Conservation (phyloP, 2,797 vertebrate species). For the Halcyon chelicuti region DNA sequence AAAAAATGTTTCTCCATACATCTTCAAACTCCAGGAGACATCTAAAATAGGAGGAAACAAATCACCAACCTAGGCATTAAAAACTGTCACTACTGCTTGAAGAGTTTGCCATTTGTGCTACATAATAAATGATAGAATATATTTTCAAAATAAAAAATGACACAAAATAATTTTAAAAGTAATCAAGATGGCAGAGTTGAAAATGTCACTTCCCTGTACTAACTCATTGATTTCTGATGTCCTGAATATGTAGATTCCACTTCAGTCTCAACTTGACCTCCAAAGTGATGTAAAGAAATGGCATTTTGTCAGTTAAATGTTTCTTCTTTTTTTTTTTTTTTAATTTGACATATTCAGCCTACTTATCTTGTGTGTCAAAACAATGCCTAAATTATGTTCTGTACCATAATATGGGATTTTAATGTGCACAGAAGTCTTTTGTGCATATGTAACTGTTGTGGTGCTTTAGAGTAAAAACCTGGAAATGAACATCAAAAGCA, state of each 20-base stretch:
- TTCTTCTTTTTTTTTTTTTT: neutral
- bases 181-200: neutral
- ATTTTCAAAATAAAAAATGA: neutral
- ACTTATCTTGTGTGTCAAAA: neutral
- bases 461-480: neutral
- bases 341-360: neutral
- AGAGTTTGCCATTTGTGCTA: neutral
- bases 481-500: neutral
- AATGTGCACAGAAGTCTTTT: neutral
- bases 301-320: neutral
- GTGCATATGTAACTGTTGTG: neutral
- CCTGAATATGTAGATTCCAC: neutral
- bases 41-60: neutral
- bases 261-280: neutral
- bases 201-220: neutral
- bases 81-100: neutral
- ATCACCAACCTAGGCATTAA: neutral
- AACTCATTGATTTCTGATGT: neutral
- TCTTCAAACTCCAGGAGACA: neutral
- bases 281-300: neutral
- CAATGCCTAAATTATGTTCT: neutral
- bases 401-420: neutral
- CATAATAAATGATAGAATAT: neutral
- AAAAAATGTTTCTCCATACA: neutral
- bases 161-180: neutral